A percentile compares a stretch with the other conserved stretches of the same genome.
phyloP scores from a whole-genome alignment of 2,113 vertebrate species.

The Setophaga kirtlandii region DNA sequence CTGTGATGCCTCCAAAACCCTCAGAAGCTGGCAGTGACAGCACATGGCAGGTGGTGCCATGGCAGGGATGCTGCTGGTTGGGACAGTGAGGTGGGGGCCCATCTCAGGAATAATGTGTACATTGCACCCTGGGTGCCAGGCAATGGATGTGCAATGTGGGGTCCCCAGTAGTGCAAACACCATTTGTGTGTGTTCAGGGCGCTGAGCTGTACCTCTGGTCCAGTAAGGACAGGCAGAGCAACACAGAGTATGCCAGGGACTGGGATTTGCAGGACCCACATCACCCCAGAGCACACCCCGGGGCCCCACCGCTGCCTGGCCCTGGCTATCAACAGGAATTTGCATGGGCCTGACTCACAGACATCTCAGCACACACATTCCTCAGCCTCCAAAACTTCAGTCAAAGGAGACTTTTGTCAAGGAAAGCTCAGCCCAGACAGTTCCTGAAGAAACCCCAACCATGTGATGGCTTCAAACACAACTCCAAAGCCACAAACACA shows the following conservation, averaged over 20 bases:
- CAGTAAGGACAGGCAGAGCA: fast-evolving
- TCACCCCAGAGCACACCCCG: background rate
- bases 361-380: background rate
- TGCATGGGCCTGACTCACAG: background rate
- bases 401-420: conserved; percentile 56
- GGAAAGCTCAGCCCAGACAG: conserved; percentile 42
- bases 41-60: background rate
- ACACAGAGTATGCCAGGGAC: background rate
- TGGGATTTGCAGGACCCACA: background rate
- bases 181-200: background rate
- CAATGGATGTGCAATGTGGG: fast-evolving
- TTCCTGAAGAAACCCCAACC: conserved; percentile 58
- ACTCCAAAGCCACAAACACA: conserved; percentile 71
- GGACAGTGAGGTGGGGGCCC: fast-evolving
- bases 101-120: fast-evolving
- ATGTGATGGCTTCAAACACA: conserved; percentile 43
- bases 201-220: background rate
- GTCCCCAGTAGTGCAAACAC: background rate
- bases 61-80: background rate
- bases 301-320: fast-evolving
- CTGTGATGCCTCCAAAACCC: background rate
- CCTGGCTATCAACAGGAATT: background rate
- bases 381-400: conserved; percentile 7
- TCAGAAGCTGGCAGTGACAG: background rate
- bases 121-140: background rate